Percentiles rank a stretch among this genome's conserved stretches.
phyloP scores from a whole-genome alignment of 2,797 vertebrate genomes.

The Delichon dasypus region DNA sequence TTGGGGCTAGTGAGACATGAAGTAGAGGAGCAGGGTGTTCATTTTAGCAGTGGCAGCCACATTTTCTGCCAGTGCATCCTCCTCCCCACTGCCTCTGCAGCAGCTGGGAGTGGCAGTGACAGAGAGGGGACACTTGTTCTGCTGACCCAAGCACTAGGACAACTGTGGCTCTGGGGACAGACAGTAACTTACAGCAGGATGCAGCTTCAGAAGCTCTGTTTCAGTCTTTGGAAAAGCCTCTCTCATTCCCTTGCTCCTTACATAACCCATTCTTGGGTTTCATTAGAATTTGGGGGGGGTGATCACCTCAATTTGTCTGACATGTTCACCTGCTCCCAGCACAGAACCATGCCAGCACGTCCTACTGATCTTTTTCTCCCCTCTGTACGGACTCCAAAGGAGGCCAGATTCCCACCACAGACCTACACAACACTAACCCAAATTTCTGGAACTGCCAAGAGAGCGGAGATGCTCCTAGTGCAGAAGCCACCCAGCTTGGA shows the following conservation, averaged over 20 bases:
- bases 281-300: neutral
- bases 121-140: neutral
- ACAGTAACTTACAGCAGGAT: neutral
- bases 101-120: neutral
- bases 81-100: neutral
- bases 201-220: neutral
- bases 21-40: rapidly evolving
- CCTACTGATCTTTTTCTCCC: neutral
- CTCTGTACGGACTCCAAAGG: neutral
- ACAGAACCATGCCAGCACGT: neutral
- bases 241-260: neutral
- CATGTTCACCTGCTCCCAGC: neutral
- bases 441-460: neutral
- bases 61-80: neutral
- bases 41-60: neutral
- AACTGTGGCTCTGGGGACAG: neutral
- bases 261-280: neutral
- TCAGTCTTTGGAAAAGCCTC: neutral
- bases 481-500: neutral
- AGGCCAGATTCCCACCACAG: neutral
- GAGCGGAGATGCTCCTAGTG: neutral
- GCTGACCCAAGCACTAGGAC: rapidly evolving
- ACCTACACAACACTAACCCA: rapidly evolving
- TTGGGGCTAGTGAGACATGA: rapidly evolving
- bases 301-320: neutral